Evolutionary conservation across 2,888 invertebrate genomes (phyloP), one percentile per base, ranked within the genome.

Genomic region (Pantelozetes paolii): DNA sequence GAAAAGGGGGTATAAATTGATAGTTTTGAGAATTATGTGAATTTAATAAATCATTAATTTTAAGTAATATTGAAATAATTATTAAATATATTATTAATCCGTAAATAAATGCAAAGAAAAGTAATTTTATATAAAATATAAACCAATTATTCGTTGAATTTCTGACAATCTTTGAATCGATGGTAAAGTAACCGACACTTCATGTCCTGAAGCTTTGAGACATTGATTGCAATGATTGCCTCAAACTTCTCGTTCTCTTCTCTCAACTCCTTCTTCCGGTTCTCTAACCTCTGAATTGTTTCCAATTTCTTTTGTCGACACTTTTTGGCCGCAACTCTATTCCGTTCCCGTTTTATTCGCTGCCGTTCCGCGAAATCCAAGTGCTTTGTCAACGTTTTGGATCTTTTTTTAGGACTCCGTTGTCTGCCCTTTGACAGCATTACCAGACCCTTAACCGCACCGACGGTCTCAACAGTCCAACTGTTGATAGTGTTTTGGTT

Each of bases 281-380:
- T 11, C 23, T 20, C 20, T 26, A 67, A 13, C 11, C 32, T 28
- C 23, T 67, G 13, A 26, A 67, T 67, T 67, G 67, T 67, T 13
- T 67, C 67, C 23, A 67, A 42, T 42, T 67, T 67, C 30, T 42
- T 67, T 28, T 30, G 67, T 1, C 67, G 67, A 32, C 67, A 67
- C 32, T 67, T 67, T 18, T 30, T 28, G 11, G 67, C 20, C n/a
- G 67, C 67, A 20, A 67, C 20, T 67, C 67, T n/a, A 30, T 67
- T 67, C 9, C 67, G 67, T 28, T 67, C 30, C 20, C 67, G 67
- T 67, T 67, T 67, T 0, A 23, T 3, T 67, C 54, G 20, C 13
- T 54, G 54, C 23, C 54, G 23, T 54, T 54, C 54, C n/a, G 20
- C 54, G 11, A 54, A 54, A 26, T 11, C 1, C 26, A 54, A 8